A percentile compares a stretch with the other conserved stretches of the same genome.
Evolutionary conservation across 2,113 vertebrate species (phyloP).

Genomic region (Dasypus novemcinctus): DNA sequence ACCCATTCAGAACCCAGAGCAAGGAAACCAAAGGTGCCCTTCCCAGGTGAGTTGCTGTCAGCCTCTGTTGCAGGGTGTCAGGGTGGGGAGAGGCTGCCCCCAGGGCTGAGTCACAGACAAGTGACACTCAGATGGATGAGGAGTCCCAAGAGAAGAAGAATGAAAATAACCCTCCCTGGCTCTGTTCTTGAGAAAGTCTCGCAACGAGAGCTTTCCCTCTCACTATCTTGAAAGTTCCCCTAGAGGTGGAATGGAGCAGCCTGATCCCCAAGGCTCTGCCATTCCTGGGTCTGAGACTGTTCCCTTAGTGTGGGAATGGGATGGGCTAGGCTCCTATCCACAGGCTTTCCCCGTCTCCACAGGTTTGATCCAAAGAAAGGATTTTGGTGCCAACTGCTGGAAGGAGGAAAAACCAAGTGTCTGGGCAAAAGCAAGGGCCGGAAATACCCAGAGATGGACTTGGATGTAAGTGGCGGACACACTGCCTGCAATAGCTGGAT

Average conservation of each 20-base stretch:
- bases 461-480: constrained; percentile 88
- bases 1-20: neutral
- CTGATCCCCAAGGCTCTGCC: neutral
- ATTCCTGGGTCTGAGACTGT: neutral
- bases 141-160: neutral
- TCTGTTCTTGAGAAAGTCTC: neutral
- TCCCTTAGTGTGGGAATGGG: neutral
- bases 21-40: neutral
- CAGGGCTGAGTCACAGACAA: neutral
- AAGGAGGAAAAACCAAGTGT: constrained; percentile 97
- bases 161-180: neutral
- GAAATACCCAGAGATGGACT: constrained; percentile 96
- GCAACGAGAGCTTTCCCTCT: neutral
- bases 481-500: neutral
- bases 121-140: neutral
- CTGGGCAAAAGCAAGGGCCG: constrained; percentile 98
- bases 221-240: neutral
- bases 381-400: constrained; percentile 98
- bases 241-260: neutral
- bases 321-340: neutral
- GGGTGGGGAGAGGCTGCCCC: neutral
- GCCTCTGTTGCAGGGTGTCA: neutral
- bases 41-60: neutral
- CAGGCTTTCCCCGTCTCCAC: neutral
- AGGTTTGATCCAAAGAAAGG: constrained; percentile 99